Conservation (phyloP, 2,113 vertebrate genomes). For the Oncorhynchus gorbuscha region DNA sequence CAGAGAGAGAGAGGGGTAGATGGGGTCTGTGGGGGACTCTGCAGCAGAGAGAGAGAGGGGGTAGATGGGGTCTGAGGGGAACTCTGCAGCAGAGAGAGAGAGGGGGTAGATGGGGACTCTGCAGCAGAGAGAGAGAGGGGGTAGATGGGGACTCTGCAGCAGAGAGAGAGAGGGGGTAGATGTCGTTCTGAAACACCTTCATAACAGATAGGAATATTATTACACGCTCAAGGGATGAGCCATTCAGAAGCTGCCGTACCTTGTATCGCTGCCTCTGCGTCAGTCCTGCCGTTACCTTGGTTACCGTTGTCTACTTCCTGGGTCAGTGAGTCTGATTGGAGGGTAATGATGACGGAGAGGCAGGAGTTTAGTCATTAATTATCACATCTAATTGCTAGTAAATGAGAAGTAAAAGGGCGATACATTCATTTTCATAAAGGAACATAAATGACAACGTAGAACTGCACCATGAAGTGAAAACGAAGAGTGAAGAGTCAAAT, state of each 20-base stretch:
- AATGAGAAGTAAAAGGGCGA: slow-evolving; percentile 44
- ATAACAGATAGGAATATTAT: not conserved
- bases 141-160: no score
- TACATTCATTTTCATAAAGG: not conserved
- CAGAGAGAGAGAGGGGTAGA: no score
- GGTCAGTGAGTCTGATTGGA: slow-evolving; percentile 89
- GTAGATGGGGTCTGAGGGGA: no score
- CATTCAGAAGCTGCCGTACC: slow-evolving; percentile 80
- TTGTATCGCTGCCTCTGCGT: slow-evolving; percentile 97
- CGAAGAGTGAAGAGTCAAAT: no score
- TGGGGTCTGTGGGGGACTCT: no score
- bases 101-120: no score
- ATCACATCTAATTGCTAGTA: slow-evolving; percentile 63
- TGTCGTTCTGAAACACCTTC: not conserved
- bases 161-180: no score
- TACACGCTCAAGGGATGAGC: slow-evolving; percentile 66
- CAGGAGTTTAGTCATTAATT: slow-evolving; percentile 45
- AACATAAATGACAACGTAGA: no score
- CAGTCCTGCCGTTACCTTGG: slow-evolving; percentile 90
- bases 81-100: no score
- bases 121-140: no score
- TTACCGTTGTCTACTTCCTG: slow-evolving; percentile 89
- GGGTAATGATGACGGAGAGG: slow-evolving; percentile 71
- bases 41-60: no score
- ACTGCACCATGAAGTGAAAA: no score